Evolutionary conservation across 2,113 vertebrate genomes (phyloP).

Genomic region (Xyrauchen texanus): DNA sequence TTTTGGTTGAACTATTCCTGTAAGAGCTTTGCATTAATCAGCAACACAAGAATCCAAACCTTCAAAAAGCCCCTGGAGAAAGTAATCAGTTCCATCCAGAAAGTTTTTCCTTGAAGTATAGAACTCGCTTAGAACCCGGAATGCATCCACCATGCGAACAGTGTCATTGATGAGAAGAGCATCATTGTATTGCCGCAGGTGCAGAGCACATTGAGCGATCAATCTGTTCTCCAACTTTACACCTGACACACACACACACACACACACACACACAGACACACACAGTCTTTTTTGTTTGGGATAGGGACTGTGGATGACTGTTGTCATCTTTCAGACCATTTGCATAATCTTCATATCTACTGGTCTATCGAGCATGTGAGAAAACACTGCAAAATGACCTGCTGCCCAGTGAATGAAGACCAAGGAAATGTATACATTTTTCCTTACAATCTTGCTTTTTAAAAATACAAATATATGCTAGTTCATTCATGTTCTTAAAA

Average conservation of each 20-base stretch:
- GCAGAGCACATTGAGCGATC: conserved; percentile 76
- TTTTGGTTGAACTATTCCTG: background rate
- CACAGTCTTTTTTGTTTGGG: no score
- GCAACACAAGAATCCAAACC: conserved; percentile 64
- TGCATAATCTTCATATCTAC: no score
- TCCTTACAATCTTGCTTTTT: no score
- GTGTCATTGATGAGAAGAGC: conserved; percentile 86
- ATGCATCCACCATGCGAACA: conserved; percentile 81
- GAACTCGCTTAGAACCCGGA: conserved; percentile 74
- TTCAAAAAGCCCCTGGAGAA: conserved; percentile 74
- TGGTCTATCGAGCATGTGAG: no score
- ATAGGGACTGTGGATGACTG: no score
- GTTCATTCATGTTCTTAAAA: no score
- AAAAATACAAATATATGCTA: no score
- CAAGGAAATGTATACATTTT: no score
- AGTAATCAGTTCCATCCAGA: conserved; percentile 72
- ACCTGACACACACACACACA: conserved; percentile 66
- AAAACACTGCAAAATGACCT: no score
- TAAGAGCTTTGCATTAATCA: background rate
- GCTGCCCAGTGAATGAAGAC: no score
- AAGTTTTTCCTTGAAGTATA: conserved; percentile 60
- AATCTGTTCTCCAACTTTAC: conserved; percentile 59
- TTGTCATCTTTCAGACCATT: no score
- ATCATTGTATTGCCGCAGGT: conserved; percentile 88
- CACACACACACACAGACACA: background rate